These are phyloP conservation scores for Amblyraja radiata DNA, from an alignment of 2,797 vertebrate species.

Conservation along the genomic window DNA sequence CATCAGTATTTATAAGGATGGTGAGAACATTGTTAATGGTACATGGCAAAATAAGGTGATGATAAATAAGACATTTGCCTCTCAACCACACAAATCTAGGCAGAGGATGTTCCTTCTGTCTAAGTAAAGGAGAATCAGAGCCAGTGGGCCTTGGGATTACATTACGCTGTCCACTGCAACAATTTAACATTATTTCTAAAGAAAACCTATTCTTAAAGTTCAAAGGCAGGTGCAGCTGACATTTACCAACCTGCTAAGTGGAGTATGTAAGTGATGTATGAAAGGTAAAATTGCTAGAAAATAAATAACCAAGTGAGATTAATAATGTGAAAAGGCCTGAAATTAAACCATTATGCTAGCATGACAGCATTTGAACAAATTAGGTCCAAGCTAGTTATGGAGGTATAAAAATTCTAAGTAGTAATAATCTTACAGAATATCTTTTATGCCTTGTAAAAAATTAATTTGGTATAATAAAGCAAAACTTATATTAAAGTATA, in stretches of 20 bases:
- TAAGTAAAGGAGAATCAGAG: neutral
- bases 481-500: neutral
- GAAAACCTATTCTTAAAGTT: neutral
- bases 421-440: neutral
- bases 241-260: conserved; percentile 13
- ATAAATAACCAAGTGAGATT: conserved; percentile 27
- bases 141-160: neutral
- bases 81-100: neutral
- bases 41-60: neutral
- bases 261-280: neutral
- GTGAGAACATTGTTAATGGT: neutral
- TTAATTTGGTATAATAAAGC: neutral
- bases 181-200: neutral
- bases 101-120: neutral
- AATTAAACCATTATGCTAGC: conserved; percentile 30
- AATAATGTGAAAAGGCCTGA: conserved; percentile 2
- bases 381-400: neutral
- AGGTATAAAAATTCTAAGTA: neutral
- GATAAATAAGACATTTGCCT: neutral
- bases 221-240: conserved; percentile 3
- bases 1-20: neutral
- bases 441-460: neutral
- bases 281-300: conserved; percentile 8
- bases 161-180: neutral
- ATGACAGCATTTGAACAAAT: neutral